Evolutionary conservation across 2,113 vertebrate species (phyloP), one percentile per base, ranked within the genome.

Genomic region (Proterorhinus semilunaris): DNA sequence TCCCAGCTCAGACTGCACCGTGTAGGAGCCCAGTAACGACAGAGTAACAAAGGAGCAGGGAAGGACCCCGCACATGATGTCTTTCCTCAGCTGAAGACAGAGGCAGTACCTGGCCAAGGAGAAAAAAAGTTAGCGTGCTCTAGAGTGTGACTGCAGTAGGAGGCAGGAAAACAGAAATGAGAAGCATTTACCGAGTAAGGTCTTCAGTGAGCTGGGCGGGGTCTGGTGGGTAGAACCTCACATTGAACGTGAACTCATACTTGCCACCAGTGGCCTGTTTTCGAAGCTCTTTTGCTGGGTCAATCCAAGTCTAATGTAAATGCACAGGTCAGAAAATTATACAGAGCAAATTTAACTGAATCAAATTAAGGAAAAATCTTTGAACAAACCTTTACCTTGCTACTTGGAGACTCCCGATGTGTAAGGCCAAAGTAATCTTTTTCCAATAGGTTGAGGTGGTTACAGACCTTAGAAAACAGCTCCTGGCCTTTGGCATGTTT

Each of bases 211-310:
- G 65, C 62, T 95, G 93, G 21, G 95, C 96, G 16, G 97, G 98
- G 90, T 99, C 96, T 51, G 97, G 95, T 61, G 97, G 98, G 84
- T 99, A 99, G 90, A 99, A 99, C 85, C 98, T 99, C 80, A 98
- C 94, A 59, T 88, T 96, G 86, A 99, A 99, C 65, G 93, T 92
- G 78, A 99, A 98, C 65, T 95, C 90, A 87, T 95, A 96, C 16
- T 93, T 92, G 66, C 94, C 86, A 94, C 98, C 95, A 53, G 92
- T 90, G 68, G 96, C 93, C 83, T 99, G 98, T 76, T 96, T 98
- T 82, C 94, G 91, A 74, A 99, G 96, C 88, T 97, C 95, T 92
- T 98, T 98, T 83, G 94, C 88, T 66, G 94, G 89, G 83, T 99
- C 96, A 85, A 99, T 82, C 98, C 98, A 99, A 0, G 91, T 94